phyloP scores from a whole-genome alignment of 1,140 invertebrate genomes.

The Lepidotrigona ventralis region DNA sequence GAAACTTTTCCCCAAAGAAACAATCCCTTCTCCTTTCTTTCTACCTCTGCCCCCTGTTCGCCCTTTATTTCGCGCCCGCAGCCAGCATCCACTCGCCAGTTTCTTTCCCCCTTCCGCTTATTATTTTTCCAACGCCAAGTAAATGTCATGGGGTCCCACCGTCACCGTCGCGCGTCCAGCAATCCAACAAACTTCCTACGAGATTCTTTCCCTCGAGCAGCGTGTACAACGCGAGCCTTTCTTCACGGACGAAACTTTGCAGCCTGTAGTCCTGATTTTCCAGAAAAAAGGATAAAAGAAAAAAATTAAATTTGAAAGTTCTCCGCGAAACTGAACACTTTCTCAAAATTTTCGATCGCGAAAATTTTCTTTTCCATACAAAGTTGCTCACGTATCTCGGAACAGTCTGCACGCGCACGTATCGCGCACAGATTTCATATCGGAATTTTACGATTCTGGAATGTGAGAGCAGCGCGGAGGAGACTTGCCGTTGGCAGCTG shows the following conservation, averaged over 20 bases:
- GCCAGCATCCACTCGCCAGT: neutral
- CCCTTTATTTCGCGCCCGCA: neutral
- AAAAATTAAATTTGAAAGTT: too few species aligned
- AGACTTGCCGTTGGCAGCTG: slow-evolving; percentile 32
- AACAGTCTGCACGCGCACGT: neutral
- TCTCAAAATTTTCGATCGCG: too few species aligned
- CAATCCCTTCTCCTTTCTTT: neutral
- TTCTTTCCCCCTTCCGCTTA: neutral
- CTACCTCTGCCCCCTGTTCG: neutral
- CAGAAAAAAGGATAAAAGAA: too few species aligned
- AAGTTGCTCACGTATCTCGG: neutral
- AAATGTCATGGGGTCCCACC: neutral
- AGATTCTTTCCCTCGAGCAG: neutral
- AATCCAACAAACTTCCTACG: neutral
- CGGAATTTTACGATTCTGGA: slow-evolving; percentile 45
- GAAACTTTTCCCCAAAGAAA: neutral
- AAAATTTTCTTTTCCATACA: too few species aligned
- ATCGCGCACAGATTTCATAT: slow-evolving; percentile 15
- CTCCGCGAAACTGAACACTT: too few species aligned
- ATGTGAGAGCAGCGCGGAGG: neutral
- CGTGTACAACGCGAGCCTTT: neutral
- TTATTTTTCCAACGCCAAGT: neutral
- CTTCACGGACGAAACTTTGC: neutral
- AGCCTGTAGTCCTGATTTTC: neutral
- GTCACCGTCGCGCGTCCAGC: neutral